A percentile compares a stretch with the other conserved stretches of the same genome.
Conservation (phyloP, 2,113 vertebrate species). For the Morone chrysops region DNA sequence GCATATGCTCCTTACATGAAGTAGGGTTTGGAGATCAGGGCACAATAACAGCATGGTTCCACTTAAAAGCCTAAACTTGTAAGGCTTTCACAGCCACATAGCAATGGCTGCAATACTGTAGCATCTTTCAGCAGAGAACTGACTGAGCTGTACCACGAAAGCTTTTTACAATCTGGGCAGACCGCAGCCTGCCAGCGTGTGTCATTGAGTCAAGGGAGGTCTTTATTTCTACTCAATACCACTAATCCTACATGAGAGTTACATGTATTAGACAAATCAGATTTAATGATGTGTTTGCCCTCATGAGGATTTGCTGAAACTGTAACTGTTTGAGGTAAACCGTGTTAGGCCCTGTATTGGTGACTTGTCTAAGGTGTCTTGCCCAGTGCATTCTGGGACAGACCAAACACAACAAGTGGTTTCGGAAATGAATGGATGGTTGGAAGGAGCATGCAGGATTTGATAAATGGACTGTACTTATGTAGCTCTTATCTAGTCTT, state of each 20-base stretch:
- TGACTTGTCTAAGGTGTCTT: neutral
- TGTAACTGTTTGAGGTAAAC: neutral
- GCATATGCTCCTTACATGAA: conserved; percentile 17
- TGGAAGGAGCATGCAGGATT: no score
- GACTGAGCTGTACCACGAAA: neutral
- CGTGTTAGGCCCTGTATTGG: neutral
- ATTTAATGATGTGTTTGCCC: neutral
- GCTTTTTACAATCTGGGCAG: neutral
- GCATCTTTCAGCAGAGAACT: neutral
- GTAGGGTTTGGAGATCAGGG: conserved; percentile 20
- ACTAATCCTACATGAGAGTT: conserved; percentile 11
- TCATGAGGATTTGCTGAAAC: neutral
- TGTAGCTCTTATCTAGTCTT: no score
- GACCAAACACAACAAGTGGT: neutral
- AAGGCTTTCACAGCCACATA: neutral
- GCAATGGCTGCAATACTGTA: no score
- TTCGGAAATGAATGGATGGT: neutral
- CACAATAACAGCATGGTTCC: conserved; percentile 20
- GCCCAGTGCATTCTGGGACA: neutral
- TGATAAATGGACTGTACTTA: no score
- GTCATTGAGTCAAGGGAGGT: neutral
- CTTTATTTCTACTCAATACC: neutral
- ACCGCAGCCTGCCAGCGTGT: neutral
- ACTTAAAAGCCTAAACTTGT: conserved; percentile 16
- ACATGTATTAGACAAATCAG: neutral